Conservation (phyloP, 2,888 invertebrate genomes). For the Gibbula magus region DNA sequence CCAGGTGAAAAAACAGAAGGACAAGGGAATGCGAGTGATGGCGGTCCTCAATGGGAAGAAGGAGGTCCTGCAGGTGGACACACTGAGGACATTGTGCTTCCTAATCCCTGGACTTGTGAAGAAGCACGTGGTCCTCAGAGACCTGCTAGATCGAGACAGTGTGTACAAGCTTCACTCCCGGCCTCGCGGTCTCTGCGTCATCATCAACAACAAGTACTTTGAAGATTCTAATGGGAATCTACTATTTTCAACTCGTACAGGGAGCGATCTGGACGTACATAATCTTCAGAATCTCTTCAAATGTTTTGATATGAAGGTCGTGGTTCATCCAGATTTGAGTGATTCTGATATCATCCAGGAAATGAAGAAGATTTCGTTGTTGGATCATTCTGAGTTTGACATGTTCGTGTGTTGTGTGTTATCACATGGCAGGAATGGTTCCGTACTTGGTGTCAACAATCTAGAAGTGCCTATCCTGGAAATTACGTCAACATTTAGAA, state of each 20-base stretch:
- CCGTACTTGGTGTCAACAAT: conserved; percentile 14
- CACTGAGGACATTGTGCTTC: neutral
- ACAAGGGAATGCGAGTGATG: neutral
- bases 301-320: neutral
- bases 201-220: conserved; percentile 21
- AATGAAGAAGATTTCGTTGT: conserved; percentile 6
- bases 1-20: neutral
- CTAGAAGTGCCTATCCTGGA: conserved; percentile 16
- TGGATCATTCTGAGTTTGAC: conserved; percentile 9
- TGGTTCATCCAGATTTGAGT: neutral
- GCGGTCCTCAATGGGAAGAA: neutral
- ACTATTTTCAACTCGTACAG: neutral
- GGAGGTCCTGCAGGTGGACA: neutral
- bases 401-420: conserved; percentile 6
- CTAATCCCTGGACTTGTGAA: neutral
- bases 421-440: conserved; percentile 20
- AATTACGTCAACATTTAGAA: neutral
- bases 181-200: neutral
- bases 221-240: neutral
- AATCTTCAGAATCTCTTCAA: neutral
- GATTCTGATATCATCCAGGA: conserved; percentile 6
- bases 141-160: neutral
- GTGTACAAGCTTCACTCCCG: neutral
- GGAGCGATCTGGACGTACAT: neutral
- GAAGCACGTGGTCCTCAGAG: neutral